These are phyloP conservation scores for Fragum whitleyi DNA, from an alignment of 2,888 invertebrate species.

Conservation along the genomic window DNA sequence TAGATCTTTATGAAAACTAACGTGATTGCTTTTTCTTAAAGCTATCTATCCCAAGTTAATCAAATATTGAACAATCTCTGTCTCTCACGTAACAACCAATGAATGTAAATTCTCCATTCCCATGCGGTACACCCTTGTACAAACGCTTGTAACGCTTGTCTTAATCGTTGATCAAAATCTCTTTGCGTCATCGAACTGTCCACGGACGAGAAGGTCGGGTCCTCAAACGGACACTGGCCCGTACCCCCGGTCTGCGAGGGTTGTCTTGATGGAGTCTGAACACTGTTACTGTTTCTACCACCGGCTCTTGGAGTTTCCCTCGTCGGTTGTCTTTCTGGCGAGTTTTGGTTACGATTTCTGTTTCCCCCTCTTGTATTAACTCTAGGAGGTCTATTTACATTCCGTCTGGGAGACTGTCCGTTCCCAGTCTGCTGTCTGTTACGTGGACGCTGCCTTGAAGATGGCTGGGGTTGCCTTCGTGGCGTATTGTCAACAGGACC, in stretches of 20 bases:
- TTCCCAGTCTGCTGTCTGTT: neutral
- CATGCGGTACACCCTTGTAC: slow-evolving; percentile 42
- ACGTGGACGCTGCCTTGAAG: neutral
- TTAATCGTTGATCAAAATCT: slow-evolving; percentile 47
- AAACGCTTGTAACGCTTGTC: slow-evolving; percentile 44
- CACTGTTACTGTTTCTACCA: neutral
- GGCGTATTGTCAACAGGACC: neutral
- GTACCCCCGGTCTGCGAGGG: neutral
- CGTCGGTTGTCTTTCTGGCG: neutral
- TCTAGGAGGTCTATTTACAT: neutral
- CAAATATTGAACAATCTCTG: slow-evolving; percentile 42
- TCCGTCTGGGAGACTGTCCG: neutral
- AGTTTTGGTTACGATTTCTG: neutral
- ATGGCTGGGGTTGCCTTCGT: neutral
- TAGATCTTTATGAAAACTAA: no score
- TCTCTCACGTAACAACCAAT: slow-evolving; percentile 52
- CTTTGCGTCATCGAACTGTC: slow-evolving; percentile 42
- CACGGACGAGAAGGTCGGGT: slow-evolving; percentile 30
- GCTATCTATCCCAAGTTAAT: no score
- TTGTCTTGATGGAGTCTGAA: neutral
- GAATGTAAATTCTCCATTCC: slow-evolving; percentile 40
- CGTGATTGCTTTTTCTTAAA: no score
- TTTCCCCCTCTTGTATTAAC: neutral
- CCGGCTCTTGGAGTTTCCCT: no score
- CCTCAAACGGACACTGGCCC: slow-evolving; percentile 23